phyloP scores from a whole-genome alignment of 2,888 invertebrate species.

The Perdita meconis region DNA sequence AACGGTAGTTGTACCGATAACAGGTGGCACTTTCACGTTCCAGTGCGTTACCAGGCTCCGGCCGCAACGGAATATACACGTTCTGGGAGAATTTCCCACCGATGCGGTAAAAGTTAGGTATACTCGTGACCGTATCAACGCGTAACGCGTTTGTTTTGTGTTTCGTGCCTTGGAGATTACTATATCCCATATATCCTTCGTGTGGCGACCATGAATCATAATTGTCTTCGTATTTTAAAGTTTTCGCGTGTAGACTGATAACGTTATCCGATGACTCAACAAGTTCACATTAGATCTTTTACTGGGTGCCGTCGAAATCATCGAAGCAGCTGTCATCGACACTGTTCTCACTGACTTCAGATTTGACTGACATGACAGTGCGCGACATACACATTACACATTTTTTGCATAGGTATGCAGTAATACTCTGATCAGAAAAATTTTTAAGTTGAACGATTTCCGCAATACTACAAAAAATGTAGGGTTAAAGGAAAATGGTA shows the following conservation, averaged over 20 bases:
- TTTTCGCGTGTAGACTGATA: background rate
- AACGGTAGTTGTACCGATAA: conserved; percentile 44
- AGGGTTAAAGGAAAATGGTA: too few species aligned
- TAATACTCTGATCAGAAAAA: too few species aligned
- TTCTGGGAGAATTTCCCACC: conserved; percentile 29
- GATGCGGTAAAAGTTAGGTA: background rate
- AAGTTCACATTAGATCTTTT: background rate
- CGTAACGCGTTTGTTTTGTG: background rate
- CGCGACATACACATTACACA: too few species aligned
- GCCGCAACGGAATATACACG: conserved; percentile 17
- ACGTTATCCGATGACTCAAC: conserved; percentile 4
- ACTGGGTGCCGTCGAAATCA: too few species aligned
- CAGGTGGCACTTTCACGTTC: conserved; percentile 49
- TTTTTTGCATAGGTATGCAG: too few species aligned
- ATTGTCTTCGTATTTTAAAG: background rate
- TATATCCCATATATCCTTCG: too few species aligned
- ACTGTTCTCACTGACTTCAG: too few species aligned
- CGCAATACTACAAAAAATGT: too few species aligned
- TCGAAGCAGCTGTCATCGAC: too few species aligned
- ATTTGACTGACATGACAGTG: too few species aligned
- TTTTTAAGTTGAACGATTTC: too few species aligned
- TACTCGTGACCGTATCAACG: background rate
- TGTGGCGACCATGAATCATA: background rate
- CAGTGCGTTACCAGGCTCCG: conserved; percentile 18
- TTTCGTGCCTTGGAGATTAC: too few species aligned